These are phyloP conservation scores for Mesaphorura yosii DNA, from an alignment of 1,140 invertebrate genomes.

Conservation along the genomic window DNA sequence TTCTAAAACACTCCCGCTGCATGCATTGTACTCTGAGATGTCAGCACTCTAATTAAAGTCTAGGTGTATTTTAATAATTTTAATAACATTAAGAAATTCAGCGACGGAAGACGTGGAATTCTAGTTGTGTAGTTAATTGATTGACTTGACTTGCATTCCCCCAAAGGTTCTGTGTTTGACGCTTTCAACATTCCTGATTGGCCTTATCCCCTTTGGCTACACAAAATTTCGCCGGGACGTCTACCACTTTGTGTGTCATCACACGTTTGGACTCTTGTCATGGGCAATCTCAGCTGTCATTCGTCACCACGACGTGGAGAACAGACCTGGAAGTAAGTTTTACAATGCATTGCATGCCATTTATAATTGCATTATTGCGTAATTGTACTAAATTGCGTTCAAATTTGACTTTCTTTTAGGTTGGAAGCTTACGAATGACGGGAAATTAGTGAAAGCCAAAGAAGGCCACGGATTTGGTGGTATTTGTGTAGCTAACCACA, in stretches of 20 bases:
- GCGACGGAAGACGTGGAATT: neutral
- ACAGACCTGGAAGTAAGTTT: conserved; percentile 51
- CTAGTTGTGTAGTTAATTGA: neutral
- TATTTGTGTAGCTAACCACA: conserved; percentile 99
- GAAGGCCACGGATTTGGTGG: conserved; percentile 44
- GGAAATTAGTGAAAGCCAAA: neutral
- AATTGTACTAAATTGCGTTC: too few relatives aligned
- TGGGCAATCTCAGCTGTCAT: conserved; percentile 58
- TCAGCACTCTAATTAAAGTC: neutral
- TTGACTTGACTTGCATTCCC: conserved; percentile 11
- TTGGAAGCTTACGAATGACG: neutral
- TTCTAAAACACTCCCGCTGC: neutral
- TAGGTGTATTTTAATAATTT: too few relatives aligned
- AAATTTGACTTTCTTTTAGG: too few relatives aligned
- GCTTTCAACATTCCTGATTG: conserved; percentile 49
- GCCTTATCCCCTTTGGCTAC: conserved; percentile 48
- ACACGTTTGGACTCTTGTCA: conserved; percentile 59
- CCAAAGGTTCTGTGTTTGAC: conserved; percentile 37
- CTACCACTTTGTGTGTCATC: conserved; percentile 52
- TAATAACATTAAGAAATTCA: neutral
- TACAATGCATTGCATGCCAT: conserved; percentile 89
- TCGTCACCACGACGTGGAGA: conserved; percentile 60
- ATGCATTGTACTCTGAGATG: neutral
- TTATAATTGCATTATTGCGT: too few relatives aligned
- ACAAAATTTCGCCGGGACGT: conserved; percentile 39